Percentiles rank a stretch among this genome's conserved stretches.
These are phyloP conservation scores for Zaprionus camerounensis DNA, from an alignment of 1,140 invertebrate species.

Conservation along the genomic window DNA sequence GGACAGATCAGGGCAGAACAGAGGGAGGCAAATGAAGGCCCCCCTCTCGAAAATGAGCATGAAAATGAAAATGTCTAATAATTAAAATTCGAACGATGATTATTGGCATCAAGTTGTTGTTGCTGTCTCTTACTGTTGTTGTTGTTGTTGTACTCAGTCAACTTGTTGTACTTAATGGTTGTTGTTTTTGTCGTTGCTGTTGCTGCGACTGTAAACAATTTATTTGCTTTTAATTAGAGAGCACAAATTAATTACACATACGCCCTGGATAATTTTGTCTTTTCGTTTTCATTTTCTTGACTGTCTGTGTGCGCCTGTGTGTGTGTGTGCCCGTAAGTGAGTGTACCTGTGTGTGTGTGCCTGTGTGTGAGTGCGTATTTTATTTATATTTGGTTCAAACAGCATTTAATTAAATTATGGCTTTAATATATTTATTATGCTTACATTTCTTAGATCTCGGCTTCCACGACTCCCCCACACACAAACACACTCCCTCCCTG, in stretches of 20 bases:
- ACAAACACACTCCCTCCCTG: neutral
- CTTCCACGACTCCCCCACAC: neutral
- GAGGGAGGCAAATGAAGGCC: neutral
- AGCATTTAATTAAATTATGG: slow-evolving; percentile 41
- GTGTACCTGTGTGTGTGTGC: neutral
- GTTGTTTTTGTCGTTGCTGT: slow-evolving; percentile 11
- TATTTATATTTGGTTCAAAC: slow-evolving; percentile 26
- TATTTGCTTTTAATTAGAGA: slow-evolving; percentile 71
- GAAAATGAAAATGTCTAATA: slow-evolving; percentile 19
- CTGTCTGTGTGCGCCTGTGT: neutral
- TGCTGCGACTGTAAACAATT: slow-evolving; percentile 22
- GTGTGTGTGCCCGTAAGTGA: neutral
- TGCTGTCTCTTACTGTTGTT: neutral
- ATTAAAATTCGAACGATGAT: slow-evolving; percentile 36
- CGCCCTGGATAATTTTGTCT: slow-evolving; percentile 10
- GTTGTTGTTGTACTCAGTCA: neutral
- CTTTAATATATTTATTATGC: slow-evolving; percentile 43
- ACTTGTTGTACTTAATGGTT: neutral
- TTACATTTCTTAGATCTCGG: slow-evolving; percentile 8
- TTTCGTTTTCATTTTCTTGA: slow-evolving; percentile 2
- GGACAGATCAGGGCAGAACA: neutral
- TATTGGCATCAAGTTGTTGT: slow-evolving; percentile 20
- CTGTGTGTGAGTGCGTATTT: neutral
- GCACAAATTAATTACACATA: slow-evolving; percentile 46
- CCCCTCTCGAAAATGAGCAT: slow-evolving; percentile 5